Conservation (phyloP, 2,888 invertebrate species). For the Osmoderma eremita region DNA sequence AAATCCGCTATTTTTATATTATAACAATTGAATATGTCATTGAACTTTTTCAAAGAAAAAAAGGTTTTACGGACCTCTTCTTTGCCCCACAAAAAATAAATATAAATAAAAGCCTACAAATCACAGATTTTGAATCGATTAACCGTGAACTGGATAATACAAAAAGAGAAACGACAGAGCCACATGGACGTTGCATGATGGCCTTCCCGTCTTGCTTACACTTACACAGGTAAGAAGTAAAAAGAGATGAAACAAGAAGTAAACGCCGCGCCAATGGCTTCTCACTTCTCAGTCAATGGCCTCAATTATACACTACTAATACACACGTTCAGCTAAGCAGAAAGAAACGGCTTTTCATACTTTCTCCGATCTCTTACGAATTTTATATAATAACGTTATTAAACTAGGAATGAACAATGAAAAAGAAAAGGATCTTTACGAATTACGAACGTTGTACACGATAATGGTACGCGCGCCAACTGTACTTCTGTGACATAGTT, state of each 20-base stretch:
- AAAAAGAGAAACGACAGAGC: constrained; percentile 24
- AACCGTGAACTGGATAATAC: constrained; percentile 37
- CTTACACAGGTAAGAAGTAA: too few relatives aligned
- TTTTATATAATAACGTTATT: constrained; percentile 21
- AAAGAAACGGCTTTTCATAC: neutral
- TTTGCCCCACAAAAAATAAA: neutral
- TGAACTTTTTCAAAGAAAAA: constrained; percentile 36
- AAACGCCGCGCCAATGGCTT: constrained; percentile 31
- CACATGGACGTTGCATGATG: constrained; percentile 27
- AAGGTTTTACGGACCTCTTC: constrained; percentile 19
- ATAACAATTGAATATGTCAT: neutral
- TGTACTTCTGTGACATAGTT: constrained; percentile 19
- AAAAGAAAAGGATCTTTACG: constrained; percentile 24
- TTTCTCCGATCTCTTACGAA: constrained; percentile 19
- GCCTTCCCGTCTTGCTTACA: constrained; percentile 28
- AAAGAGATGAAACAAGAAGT: constrained; percentile 39
- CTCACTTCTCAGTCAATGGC: constrained; percentile 38
- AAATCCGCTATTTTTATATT: neutral
- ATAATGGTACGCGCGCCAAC: neutral
- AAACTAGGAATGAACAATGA: constrained; percentile 4
- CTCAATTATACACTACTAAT: constrained; percentile 32
- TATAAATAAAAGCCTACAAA: too few relatives aligned
- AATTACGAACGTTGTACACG: too few relatives aligned
- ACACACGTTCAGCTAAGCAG: constrained; percentile 5
- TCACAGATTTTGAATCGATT: constrained; percentile 31